phyloP scores from a whole-genome alignment of 1,140 invertebrate genomes.

The Camponotus floridanus region DNA sequence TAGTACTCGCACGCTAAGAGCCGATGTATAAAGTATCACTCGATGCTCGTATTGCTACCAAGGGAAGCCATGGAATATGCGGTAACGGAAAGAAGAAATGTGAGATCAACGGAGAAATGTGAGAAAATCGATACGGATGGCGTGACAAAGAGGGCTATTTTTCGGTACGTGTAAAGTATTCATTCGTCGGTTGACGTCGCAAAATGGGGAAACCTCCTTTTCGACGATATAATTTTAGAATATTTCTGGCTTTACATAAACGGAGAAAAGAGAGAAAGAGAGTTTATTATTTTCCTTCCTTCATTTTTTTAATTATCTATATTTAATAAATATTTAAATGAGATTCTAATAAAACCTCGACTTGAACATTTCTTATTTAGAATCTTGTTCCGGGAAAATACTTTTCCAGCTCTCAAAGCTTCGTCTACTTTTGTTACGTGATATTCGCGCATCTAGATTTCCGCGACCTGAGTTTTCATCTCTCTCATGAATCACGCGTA shows the following conservation, averaged over 20 bases:
- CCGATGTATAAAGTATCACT: constrained; percentile 56
- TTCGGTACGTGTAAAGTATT: constrained; percentile 32
- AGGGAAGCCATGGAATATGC: constrained; percentile 30
- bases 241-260: not conserved
- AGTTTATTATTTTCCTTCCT: not conserved
- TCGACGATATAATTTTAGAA: not conserved
- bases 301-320: not conserved
- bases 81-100: constrained; percentile 51
- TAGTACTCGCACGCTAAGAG: constrained; percentile 39
- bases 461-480: constrained; percentile 26
- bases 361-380: not conserved
- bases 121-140: constrained; percentile 28
- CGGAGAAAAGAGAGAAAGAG: too few relatives aligned
- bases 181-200: not conserved
- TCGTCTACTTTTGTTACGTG: constrained; percentile 13
- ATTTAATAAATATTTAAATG: not conserved
- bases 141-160: constrained; percentile 31
- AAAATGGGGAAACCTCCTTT: constrained; percentile 22
- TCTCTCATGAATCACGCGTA: constrained; percentile 25
- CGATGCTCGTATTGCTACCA: constrained; percentile 40
- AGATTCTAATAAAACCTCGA: not conserved
- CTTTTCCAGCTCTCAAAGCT: not conserved
- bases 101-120: constrained; percentile 20
- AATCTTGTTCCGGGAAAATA: not conserved
- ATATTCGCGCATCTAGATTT: not conserved